A percentile compares a stretch with the other conserved stretches of the same genome.
phyloP scores from a whole-genome alignment of 1,140 invertebrate genomes.

The Panagrolaimus sp. region DNA sequence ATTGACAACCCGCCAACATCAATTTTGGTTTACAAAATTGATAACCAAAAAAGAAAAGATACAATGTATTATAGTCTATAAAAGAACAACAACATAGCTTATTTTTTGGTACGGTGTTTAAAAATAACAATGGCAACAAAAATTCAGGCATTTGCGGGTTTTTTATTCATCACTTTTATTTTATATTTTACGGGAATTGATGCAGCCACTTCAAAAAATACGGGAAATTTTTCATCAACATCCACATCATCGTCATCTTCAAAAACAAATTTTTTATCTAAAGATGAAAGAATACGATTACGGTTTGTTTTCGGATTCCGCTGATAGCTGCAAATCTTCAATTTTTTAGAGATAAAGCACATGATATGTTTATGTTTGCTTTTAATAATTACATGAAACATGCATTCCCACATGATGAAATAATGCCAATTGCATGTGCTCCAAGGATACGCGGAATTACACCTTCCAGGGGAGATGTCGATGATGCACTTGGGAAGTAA shows the following conservation, averaged over 20 bases:
- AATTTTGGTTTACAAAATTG: too few relatives aligned
- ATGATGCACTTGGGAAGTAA: conserved; percentile 92
- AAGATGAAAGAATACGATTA: conserved; percentile 9
- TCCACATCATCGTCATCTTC: too few relatives aligned
- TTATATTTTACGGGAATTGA: not conserved
- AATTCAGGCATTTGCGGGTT: not conserved
- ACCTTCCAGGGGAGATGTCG: conserved; percentile 83
- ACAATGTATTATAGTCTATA: too few relatives aligned
- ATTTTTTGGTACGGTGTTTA: not conserved
- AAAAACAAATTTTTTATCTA: not conserved
- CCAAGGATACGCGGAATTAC: conserved; percentile 74
- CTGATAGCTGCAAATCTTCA: too few relatives aligned
- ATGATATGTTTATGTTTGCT: conserved; percentile 95
- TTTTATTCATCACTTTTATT: not conserved
- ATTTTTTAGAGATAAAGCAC: conserved; percentile 72
- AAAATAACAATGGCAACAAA: not conserved
- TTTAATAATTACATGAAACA: conserved; percentile 86
- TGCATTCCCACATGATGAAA: conserved; percentile 93
- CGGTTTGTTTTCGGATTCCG: not conserved
- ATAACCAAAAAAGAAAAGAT: too few relatives aligned
- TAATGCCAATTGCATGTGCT: conserved; percentile 92
- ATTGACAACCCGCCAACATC: too few relatives aligned
- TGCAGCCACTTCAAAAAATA: not conserved
- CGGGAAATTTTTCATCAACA: not conserved
- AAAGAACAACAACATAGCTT: not conserved